Evolutionary conservation across 1,140 invertebrate genomes (phyloP), one percentile per base, ranked within the genome.

Genomic region (Aradophagus sp.): DNA sequence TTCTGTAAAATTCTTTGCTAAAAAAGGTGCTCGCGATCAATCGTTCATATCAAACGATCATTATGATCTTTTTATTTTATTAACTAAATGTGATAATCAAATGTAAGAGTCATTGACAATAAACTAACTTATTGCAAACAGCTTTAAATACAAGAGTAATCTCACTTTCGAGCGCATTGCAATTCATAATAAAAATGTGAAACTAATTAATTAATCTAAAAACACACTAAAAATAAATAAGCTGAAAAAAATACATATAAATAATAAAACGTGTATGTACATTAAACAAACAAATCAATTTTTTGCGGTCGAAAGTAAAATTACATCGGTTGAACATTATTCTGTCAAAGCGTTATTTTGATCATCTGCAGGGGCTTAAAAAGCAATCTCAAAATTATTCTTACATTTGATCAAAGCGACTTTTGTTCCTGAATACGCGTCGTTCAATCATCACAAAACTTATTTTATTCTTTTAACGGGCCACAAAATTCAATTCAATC

Each of bases 371-470:
- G 20, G 8, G 8, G 4, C 4, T 5, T 5, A 5, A 8, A 23
- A 23, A 23, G 20, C 8, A 23, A 23, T 52, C 2, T 6, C 20
- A 2, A 38, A 44, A 52, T 52, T 14, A 66, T 56, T 55, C 42
- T 66, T 66, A 66, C 61, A 66, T 66, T 48, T 66, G 61, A 66
- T 44, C 44, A 19, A 50, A 6, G 19, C 63, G 32, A 44, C 16
- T 58, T 67, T 45, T 52, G 63, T 67, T 67, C 63, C 63, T 67
- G 52, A 41, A 65, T 20, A 56, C 47, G 63, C 63, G 63, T 67
- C 53, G 58, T 58, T 67, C 63, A 58, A 67, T 67, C 52, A 67
- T 11, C 11, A 16, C 12, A 19, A 56, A 48, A 47, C 35, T 56
- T 48, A 45, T 23, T 45, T 65, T 53, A 27, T 27, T 36, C 19